Percentiles rank a stretch among this genome's conserved stretches.
phyloP scores from a whole-genome alignment of 2,888 invertebrate genomes.

The Sesia apiformis region DNA sequence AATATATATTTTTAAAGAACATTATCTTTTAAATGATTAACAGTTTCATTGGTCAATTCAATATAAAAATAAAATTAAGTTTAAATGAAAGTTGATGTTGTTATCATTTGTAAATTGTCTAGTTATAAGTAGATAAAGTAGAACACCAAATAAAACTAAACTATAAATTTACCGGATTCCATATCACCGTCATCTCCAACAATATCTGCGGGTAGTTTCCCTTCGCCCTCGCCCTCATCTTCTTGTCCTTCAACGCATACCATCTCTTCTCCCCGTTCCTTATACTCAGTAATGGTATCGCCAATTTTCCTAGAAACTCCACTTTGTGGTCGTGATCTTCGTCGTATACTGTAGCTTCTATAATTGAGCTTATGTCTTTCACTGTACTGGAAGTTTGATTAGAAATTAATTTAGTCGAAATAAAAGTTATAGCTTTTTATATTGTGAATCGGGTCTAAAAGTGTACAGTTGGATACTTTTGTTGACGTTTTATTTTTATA shows the following conservation, averaged over 20 bases:
- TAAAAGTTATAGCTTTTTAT: too few species aligned
- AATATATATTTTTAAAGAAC: too few species aligned
- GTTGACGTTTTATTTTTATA: too few species aligned
- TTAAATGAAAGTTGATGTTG: not conserved
- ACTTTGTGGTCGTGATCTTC: conserved; percentile 99
- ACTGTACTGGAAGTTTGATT: conserved; percentile 78
- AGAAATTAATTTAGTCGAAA: too few species aligned
- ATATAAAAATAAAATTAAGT: conserved; percentile 1
- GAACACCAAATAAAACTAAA: not conserved
- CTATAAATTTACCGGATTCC: conserved; percentile 85
- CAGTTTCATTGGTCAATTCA: too few species aligned
- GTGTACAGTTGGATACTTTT: too few species aligned
- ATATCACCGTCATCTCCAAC: conserved; percentile 92
- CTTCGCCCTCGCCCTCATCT: conserved; percentile 91
- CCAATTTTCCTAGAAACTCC: conserved; percentile 95
- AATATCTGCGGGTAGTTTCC: conserved; percentile 92
- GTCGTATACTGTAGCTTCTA: conserved; percentile 97
- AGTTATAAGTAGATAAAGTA: too few species aligned
- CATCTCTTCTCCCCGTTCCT: conserved; percentile 94
- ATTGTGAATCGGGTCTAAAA: too few species aligned
- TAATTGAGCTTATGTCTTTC: conserved; percentile 95
- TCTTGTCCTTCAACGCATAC: conserved; percentile 98
- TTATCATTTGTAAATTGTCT: not conserved
- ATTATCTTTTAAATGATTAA: too few species aligned
- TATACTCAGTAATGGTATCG: conserved; percentile 89